These are phyloP conservation scores for Aphidius gifuensis DNA, from an alignment of 1,140 invertebrate genomes.

Conservation along the genomic window DNA sequence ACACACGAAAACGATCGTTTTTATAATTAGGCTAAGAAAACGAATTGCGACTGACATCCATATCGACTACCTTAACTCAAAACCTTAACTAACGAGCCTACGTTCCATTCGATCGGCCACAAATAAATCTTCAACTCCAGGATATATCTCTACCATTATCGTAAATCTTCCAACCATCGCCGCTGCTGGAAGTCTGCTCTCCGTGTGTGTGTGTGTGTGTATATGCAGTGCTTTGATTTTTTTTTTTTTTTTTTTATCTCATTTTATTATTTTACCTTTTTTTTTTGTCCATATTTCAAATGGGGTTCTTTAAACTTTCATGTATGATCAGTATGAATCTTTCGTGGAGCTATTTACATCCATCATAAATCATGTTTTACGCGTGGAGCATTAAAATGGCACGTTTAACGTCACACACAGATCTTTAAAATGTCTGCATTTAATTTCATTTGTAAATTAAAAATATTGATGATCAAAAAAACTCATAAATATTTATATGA, in stretches of 20 bases:
- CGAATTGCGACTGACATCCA: conserved; percentile 49
- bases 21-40: conserved; percentile 53
- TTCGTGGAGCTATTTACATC: conserved; percentile 35
- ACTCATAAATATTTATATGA: not conserved
- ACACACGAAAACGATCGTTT: conserved; percentile 32
- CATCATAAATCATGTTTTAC: conserved; percentile 28
- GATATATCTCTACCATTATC: conserved; percentile 40
- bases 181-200: conserved; percentile 31
- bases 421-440: conserved; percentile 20
- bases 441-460: conserved; percentile 7
- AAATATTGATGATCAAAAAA: not conserved
- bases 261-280: conserved; percentile 12
- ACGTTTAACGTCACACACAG: conserved; percentile 26
- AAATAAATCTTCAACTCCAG: conserved; percentile 35
- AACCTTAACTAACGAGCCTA: conserved; percentile 47
- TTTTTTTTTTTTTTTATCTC: conserved; percentile 11
- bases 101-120: conserved; percentile 36
- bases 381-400: conserved; percentile 24
- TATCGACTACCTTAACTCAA: conserved; percentile 49
- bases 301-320: not conserved
- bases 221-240: conserved; percentile 11
- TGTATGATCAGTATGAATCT: conserved; percentile 36
- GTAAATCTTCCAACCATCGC: conserved; percentile 36
- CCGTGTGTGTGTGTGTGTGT: conserved; percentile 13
- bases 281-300: conserved; percentile 11